Base-by-base conservation (phyloP, 2,888 invertebrate species). In the Eupithecia abbreviata region DNA sequence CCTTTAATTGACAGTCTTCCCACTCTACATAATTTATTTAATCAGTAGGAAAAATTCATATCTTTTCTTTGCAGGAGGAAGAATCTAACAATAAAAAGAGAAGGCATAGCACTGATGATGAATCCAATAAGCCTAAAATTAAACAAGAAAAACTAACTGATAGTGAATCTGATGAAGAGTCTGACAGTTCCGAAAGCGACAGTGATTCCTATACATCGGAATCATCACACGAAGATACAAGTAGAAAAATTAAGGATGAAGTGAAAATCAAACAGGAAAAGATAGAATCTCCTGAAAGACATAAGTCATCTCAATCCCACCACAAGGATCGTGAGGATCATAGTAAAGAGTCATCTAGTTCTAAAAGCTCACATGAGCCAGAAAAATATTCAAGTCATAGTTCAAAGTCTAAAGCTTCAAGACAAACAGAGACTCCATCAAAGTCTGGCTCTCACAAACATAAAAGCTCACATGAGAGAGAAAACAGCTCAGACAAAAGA, bases 171-270 rank as follows among this genome's bases (percentile, higher is more conserved):
- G 84, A 82, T 77, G 84, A 85, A 78, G 89, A 90, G 42, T 89
- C 91, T 7, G 89, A 89, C 9, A 81, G 84, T 66, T 91, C 92
- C 4, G 86, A 87, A 42, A 89, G 87, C 83, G 88, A 89, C 30
- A 90, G 89, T 84, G 89, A 90, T 55, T 89, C 88, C 73, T 88
- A 90, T 45, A 78, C 81, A 15, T 90, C 91, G 72, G 89, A 91
- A 18, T 91, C 90, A 49, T 91, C 92, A 58, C 88, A 87, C 12
- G 92, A 93, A 83, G 87, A 91, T 42, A 84, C 82, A 47, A 89
- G 88, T 3, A 90, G 89, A 81, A 85, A 90, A 87, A 79, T 84
- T 2, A 90, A 90, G 82, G 85, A 83, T 76, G 88, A 90, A 87
- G 84, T 89, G 47, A 92, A 90, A 81, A 78, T 85, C 3, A 80